Evolutionary conservation across 1,140 invertebrate species (phyloP), one percentile per base, ranked within the genome.

Genomic region (Anoplolepis gracilipes): DNA sequence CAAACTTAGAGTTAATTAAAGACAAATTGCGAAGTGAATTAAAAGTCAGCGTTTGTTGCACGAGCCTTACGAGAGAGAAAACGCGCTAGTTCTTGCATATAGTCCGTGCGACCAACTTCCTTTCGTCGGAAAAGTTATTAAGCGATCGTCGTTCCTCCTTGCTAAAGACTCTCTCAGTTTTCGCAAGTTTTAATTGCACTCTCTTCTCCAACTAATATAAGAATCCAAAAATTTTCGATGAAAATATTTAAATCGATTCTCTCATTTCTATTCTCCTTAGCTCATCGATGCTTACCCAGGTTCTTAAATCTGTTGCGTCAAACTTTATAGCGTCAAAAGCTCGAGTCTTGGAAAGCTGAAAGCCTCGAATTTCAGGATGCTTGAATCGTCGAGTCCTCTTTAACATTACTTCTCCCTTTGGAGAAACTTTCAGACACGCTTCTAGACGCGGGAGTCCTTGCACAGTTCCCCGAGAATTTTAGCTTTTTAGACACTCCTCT

Each of bases 11-110:
- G 78, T 82, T 82, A 73, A 82, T 82, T 82, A 82, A 82, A 82
- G 78, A 73, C 55, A 82, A 82, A 82, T 82, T 82, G 67, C 67
- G 78, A 82, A 82, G 78, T 82, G 67, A 82, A 73, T 82, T 82
- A 82, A 82, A 82, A 82, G 78, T 82, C 78, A 53, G 33, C 78
- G 78, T 82, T 82, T 73, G 65, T 55, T 42, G 78, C 55, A 55
- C 65, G 65, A 72, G 33, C 19, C 65, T 33, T 57, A 57, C 16
- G 49, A 81, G 36, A 33, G 36, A 42, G 22, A 64, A 57, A n/a
- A n/a, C 30, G 42, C 11, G 25, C 33, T 25, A 8, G 76, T 36
- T 36, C 33, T 55, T 33, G 77, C 77, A 28, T 19, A 49, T 55
- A 79, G 65, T 57, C 65, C 13, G 36, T 11, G 25, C 36, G 19